A percentile compares a stretch with the other conserved stretches of the same genome.
Evolutionary conservation across 2,797 vertebrate genomes (phyloP).

Genomic region (Rhynchotus rufescens): DNA sequence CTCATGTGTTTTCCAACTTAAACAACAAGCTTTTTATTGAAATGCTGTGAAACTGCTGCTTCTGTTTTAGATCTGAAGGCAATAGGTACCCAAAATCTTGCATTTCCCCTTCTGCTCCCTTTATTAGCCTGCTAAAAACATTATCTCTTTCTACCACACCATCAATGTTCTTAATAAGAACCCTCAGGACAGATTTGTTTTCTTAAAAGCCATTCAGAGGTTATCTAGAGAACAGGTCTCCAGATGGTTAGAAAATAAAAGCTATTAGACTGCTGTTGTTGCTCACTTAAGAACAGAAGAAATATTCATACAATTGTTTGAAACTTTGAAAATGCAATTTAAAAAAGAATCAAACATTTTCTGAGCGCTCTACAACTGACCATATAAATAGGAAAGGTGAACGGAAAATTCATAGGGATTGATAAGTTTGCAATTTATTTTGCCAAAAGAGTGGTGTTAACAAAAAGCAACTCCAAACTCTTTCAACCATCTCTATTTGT

Average conservation of each 20-base stretch:
- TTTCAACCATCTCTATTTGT: neutral
- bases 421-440: neutral
- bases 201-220: no score
- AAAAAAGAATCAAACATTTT: neutral
- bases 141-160: neutral
- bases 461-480: neutral
- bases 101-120: neutral
- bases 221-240: neutral
- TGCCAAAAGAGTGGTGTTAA: neutral
- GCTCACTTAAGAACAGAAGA: neutral
- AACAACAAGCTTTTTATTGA: fast-evolving
- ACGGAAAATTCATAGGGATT: neutral
- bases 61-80: neutral
- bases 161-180: neutral
- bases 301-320: neutral
- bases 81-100: neutral
- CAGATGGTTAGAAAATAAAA: neutral
- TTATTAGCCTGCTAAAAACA: neutral
- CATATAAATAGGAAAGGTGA: neutral
- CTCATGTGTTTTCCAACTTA: neutral
- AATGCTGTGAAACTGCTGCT: neutral
- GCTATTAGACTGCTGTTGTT: neutral
- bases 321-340: neutral
- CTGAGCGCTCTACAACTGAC: neutral
- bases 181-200: neutral